These are phyloP conservation scores for Pseudopodoces humilis DNA, from an alignment of 2,113 vertebrate genomes.

Conservation along the genomic window DNA sequence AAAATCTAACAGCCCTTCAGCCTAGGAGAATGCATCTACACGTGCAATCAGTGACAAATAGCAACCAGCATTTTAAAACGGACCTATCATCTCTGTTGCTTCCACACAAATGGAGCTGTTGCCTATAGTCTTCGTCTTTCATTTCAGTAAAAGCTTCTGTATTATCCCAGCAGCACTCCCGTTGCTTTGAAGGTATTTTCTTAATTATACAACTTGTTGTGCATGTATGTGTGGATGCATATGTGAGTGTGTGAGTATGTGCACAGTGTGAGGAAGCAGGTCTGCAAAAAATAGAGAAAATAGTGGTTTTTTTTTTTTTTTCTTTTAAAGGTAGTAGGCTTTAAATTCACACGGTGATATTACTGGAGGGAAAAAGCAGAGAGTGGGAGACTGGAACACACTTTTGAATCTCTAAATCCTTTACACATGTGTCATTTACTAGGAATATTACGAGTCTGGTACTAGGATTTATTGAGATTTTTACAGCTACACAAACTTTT, in stretches of 20 bases:
- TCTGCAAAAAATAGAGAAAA: constrained; percentile 3
- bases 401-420: not conserved
- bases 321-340: not conserved
- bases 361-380: not conserved
- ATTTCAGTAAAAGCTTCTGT: constrained; percentile 68
- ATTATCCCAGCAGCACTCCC: constrained; percentile 41
- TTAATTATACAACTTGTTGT: constrained; percentile 42
- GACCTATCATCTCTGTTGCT: constrained; percentile 70
- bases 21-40: constrained; percentile 57
- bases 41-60: constrained; percentile 69
- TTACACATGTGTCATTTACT: constrained; percentile 10
- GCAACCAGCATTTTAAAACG: constrained; percentile 62
- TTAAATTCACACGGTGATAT: constrained; percentile 29
- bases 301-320: not conserved
- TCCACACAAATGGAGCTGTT: constrained; percentile 66
- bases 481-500: constrained; percentile 67
- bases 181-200: constrained; percentile 63
- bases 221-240: not conserved
- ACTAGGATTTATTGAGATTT: constrained; percentile 50
- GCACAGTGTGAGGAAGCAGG: not conserved
- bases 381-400: not conserved
- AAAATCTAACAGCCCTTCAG: constrained; percentile 51
- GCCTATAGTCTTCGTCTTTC: constrained; percentile 61
- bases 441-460: constrained; percentile 11
- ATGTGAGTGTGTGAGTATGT: not conserved